phyloP scores from a whole-genome alignment of 2,888 invertebrate species.

The Ashinkailepas kermadecensis region DNA sequence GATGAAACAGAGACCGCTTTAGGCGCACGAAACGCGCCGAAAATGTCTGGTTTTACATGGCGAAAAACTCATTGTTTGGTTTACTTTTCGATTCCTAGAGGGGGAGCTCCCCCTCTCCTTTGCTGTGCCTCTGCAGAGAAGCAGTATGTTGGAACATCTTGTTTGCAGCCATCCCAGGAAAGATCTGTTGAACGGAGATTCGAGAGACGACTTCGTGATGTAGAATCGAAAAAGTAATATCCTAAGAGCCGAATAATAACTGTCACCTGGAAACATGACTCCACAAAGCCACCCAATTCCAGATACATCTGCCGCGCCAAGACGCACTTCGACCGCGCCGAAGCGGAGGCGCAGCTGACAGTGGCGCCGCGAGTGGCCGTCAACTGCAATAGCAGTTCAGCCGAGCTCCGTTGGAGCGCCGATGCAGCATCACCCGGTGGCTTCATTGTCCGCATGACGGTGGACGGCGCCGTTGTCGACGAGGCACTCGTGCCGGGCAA shows the following conservation, averaged over 20 bases:
- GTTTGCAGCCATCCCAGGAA: too few species aligned
- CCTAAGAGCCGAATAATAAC: not conserved
- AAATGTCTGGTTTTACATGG: too few species aligned
- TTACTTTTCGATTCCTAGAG: too few species aligned
- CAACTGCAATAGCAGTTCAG: conserved; percentile 6
- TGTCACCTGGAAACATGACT: not conserved
- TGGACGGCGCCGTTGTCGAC: not conserved
- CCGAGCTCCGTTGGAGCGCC: conserved; percentile 14
- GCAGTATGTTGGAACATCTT: too few species aligned
- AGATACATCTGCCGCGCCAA: conserved; percentile 20
- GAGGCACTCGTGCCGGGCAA: conserved; percentile 3
- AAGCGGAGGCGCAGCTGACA: not conserved
- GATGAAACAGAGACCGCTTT: too few species aligned
- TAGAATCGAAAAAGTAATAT: too few species aligned
- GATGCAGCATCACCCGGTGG: not conserved
- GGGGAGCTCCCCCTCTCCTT: too few species aligned
- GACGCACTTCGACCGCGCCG: not conserved
- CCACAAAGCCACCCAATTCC: not conserved
- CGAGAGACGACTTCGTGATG: too few species aligned
- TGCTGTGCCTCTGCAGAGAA: too few species aligned
- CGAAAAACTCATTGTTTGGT: too few species aligned
- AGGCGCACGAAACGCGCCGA: too few species aligned
- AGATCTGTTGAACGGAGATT: too few species aligned
- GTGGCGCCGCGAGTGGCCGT: conserved; percentile 15
- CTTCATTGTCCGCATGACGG: not conserved